Percentiles rank a stretch among this genome's conserved stretches.
Evolutionary conservation across 2,888 invertebrate genomes (phyloP).

Genomic region (Tetranychus truncatus): DNA sequence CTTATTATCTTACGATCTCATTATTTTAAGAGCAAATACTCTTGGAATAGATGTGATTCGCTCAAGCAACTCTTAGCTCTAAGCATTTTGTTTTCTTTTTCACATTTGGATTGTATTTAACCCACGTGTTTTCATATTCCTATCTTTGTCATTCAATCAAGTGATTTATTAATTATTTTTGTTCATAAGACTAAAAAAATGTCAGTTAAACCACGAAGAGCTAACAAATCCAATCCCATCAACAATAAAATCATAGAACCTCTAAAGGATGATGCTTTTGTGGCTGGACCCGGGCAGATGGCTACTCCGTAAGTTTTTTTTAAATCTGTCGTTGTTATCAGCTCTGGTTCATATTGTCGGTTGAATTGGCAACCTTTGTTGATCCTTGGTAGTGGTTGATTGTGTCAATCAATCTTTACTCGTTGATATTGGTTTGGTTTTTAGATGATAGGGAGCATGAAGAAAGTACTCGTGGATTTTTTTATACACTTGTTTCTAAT

Average conservation of each 20-base stretch:
- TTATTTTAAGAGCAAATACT: no score
- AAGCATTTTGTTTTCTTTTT: no score
- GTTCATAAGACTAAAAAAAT: not conserved
- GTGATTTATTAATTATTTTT: not conserved
- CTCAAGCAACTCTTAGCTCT: no score
- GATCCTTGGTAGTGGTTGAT: not conserved
- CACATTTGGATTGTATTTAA: no score
- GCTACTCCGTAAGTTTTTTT: not conserved
- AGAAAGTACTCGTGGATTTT: not conserved
- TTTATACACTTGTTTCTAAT: not conserved
- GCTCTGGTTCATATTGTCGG: not conserved
- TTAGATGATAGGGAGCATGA: not conserved
- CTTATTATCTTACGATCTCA: no score
- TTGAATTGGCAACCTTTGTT: not conserved
- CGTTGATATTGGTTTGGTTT: not conserved
- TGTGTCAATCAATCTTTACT: not conserved
- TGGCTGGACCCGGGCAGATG: conserved; percentile 4
- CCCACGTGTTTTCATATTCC: no score
- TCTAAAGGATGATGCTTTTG: not conserved
- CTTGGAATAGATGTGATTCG: no score
- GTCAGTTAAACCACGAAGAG: not conserved
- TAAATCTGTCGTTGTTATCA: not conserved
- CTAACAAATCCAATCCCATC: not conserved
- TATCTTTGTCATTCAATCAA: no score
- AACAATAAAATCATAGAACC: conserved; percentile 8